Evolutionary conservation across 2,888 invertebrate genomes (phyloP), one percentile per base, ranked within the genome.

Genomic region (Chalcis sispes): DNA sequence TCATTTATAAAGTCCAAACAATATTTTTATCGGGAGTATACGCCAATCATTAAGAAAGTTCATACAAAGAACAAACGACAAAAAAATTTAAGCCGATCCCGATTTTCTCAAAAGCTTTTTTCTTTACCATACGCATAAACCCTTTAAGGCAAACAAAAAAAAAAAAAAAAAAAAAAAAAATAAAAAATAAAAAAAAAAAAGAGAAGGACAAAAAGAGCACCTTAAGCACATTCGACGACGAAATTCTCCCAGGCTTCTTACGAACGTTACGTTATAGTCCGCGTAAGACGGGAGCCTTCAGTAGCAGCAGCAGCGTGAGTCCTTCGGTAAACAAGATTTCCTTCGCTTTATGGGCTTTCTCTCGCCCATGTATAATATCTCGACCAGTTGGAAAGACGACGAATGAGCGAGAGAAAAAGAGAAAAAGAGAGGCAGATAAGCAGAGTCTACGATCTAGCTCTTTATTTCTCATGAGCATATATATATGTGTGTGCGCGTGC

Each of bases 21-120:
- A n/a, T n/a, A n/a, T n/a, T n/a, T n/a, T n/a, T n/a, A n/a, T n/a
- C n/a, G n/a, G n/a, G n/a, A n/a, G n/a, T n/a, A n/a, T n/a, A n/a
- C n/a, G n/a, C n/a, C n/a, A n/a, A n/a, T n/a, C n/a, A n/a, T n/a
- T n/a, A n/a, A n/a, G n/a, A n/a, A n/a, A n/a, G n/a, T n/a, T n/a
- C n/a, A n/a, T n/a, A n/a, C n/a, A n/a, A n/a, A n/a, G n/a, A n/a
- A 54, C 58, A 64, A 58, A 54, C 18, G 65, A 72, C 65, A 62
- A 40, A 65, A 65, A 72, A 65, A 64, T 72, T 7, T 25, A 25
- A 8, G 29, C 29, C 0, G 32, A 58, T 10, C 36, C 36, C 36
- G 36, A n/a, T n/a, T n/a, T n/a, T n/a, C n/a, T n/a, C n/a, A n/a
- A n/a, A n/a, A n/a, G n/a, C n/a, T n/a, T n/a, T n/a, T n/a, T n/a